Conservation (phyloP, 2,888 invertebrate species). For the Cinara cedri region DNA sequence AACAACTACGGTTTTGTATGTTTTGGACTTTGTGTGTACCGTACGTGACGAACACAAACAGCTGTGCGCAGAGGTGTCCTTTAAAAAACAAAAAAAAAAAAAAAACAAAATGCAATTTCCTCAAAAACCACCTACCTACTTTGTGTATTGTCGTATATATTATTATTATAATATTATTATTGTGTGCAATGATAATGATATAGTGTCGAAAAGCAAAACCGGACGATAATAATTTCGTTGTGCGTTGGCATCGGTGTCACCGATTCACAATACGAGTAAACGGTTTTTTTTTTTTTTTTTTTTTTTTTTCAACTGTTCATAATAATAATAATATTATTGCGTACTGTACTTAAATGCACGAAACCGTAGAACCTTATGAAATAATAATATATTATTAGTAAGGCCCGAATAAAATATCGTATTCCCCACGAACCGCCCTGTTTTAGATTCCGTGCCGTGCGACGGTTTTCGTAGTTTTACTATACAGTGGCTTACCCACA, state of each 20-base stretch:
- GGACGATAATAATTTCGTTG: conserved; percentile 31
- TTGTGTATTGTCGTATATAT: conserved; percentile 22
- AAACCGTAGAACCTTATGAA: not conserved
- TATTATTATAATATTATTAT: not conserved
- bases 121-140: conserved; percentile 40
- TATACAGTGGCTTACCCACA: too few species aligned
- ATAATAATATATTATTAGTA: too few species aligned
- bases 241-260: conserved; percentile 43
- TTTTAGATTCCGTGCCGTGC: too few species aligned
- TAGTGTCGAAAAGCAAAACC: conserved; percentile 40
- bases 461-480: too few species aligned
- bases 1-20: conserved; percentile 4
- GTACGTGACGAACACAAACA: conserved; percentile 18
- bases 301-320: not conserved
- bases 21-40: not conserved
- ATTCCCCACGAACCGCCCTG: too few species aligned
- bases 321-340: too few species aligned
- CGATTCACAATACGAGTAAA: not conserved
- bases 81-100: not conserved
- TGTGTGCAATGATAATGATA: conserved; percentile 42
- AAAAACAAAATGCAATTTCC: conserved; percentile 42
- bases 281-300: not conserved
- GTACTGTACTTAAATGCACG: not conserved
- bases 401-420: too few species aligned
- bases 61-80: not conserved